Evolutionary conservation across 2,113 vertebrate genomes (phyloP).

Genomic region (Myrmecophaga tridactyla): DNA sequence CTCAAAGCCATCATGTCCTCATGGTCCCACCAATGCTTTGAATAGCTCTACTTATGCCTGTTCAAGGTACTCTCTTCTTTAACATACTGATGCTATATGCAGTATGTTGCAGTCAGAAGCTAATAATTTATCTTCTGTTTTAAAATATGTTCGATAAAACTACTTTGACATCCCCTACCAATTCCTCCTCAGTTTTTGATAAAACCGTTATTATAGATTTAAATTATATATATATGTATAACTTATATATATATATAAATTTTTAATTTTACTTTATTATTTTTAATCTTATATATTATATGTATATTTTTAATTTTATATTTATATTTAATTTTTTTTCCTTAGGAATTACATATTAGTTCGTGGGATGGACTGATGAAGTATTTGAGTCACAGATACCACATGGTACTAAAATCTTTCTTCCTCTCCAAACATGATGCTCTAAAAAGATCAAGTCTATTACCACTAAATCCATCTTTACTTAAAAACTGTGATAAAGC

Average conservation of each 20-base stretch:
- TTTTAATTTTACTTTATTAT: too few species aligned
- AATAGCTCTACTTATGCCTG: background rate
- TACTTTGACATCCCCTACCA: background rate
- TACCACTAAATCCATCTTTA: background rate
- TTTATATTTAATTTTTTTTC: too few species aligned
- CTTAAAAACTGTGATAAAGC: background rate
- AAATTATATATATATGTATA: too few species aligned
- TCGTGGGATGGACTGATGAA: background rate
- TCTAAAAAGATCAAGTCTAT: background rate
- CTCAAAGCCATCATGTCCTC: background rate
- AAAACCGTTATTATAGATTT: background rate
- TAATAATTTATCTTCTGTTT: background rate
- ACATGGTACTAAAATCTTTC: background rate
- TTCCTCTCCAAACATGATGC: background rate
- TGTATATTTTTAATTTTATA: too few species aligned
- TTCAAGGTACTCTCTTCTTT: background rate
- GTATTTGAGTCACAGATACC: background rate
- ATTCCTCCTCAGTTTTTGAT: background rate
- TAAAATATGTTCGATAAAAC: background rate
- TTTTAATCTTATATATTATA: too few species aligned
- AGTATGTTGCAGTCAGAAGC: background rate
- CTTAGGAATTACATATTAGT: background rate
- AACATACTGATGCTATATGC: background rate
- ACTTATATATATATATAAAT: too few species aligned
- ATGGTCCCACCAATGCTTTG: accelerated